Percentiles rank a stretch among this genome's conserved stretches.
phyloP scores from a whole-genome alignment of 2,113 vertebrate genomes.

The Sceloporus tristichus region DNA sequence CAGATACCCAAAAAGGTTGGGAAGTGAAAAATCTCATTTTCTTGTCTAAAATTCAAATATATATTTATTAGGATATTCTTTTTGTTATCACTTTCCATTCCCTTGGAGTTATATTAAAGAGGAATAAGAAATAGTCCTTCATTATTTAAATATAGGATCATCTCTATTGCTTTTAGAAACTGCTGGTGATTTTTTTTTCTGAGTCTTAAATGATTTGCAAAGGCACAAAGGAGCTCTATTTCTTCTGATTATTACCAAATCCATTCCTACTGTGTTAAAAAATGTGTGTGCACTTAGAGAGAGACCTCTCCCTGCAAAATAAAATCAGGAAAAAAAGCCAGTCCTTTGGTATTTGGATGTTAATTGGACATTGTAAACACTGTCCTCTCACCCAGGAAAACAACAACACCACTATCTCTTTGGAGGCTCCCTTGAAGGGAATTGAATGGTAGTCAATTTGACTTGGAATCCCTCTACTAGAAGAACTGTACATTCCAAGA shows the following conservation, averaged over 20 bases:
- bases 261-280: neutral
- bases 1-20: neutral
- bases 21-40: neutral
- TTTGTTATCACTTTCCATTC: neutral
- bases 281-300: neutral
- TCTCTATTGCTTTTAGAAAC: neutral
- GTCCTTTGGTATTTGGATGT: neutral
- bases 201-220: neutral
- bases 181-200: neutral
- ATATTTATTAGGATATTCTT: conserved; percentile 12
- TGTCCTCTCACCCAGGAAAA: neutral
- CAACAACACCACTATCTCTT: too few relatives aligned
- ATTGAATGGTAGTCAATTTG: neutral
- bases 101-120: neutral
- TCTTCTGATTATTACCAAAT: neutral
- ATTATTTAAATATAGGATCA: neutral
- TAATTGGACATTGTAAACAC: neutral
- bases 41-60: neutral
- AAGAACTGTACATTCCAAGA: neutral
- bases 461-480: neutral
- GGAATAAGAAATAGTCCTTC: neutral
- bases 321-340: too few relatives aligned
- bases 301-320: neutral
- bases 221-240: neutral
- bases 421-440: too few relatives aligned